Percentiles rank a stretch among this genome's conserved stretches.
Evolutionary conservation across 2,888 invertebrate species (phyloP).

Genomic region (Biston betularia): DNA sequence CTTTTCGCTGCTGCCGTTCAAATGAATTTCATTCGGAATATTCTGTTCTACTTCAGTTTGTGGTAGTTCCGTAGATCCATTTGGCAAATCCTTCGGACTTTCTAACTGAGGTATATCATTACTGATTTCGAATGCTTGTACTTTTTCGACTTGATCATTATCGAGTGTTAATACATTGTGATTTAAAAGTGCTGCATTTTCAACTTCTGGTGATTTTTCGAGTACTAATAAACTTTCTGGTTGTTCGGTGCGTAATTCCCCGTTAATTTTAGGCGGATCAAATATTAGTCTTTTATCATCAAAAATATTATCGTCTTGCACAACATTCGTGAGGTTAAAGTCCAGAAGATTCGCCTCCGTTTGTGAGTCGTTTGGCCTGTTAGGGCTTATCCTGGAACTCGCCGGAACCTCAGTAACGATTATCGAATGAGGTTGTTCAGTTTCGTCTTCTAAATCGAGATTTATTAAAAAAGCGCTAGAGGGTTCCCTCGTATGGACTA

Average conservation of each 20-base stretch:
- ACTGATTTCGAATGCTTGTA: constrained; percentile 11
- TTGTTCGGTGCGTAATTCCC: constrained; percentile 38
- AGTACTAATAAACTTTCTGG: constrained; percentile 32
- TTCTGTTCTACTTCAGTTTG: constrained; percentile 16
- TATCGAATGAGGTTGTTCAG: constrained; percentile 79
- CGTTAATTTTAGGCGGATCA: constrained; percentile 47
- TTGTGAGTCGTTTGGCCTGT: constrained; percentile 61
- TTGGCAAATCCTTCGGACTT: constrained; percentile 36
- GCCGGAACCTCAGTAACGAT: constrained; percentile 74
- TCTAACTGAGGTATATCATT: constrained; percentile 9
- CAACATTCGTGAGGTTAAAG: constrained; percentile 61
- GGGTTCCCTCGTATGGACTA: constrained; percentile 60
- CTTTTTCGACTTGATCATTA: constrained; percentile 20
- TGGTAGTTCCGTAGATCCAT: constrained; percentile 39
- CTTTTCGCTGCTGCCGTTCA: constrained; percentile 69
- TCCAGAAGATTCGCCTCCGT: constrained; percentile 47
- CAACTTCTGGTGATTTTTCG: constrained; percentile 25
- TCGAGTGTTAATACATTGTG: constrained; percentile 20
- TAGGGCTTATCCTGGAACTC: constrained; percentile 61
- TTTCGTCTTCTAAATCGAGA: constrained; percentile 73
- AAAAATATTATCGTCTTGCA: constrained; percentile 48
- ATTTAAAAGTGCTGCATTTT: constrained; percentile 22
- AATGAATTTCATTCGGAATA: constrained; percentile 38
- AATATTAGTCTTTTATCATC: constrained; percentile 35
- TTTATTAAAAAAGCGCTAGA: constrained; percentile 64